These are phyloP conservation scores for Gnatocerus cornutus DNA, from an alignment of 2,888 invertebrate species.

Conservation along the genomic window DNA sequence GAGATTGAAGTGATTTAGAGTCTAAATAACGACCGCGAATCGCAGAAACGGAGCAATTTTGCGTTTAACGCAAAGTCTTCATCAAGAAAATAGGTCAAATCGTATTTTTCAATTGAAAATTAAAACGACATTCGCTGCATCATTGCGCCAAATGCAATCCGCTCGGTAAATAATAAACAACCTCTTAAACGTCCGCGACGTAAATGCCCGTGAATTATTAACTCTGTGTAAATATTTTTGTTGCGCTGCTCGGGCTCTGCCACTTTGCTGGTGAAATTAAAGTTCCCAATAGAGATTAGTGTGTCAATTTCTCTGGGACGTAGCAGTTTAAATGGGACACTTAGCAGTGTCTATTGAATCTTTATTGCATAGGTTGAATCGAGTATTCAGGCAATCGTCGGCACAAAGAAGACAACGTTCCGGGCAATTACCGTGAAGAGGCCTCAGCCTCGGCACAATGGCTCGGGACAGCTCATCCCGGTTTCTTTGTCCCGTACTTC, in stretches of 20 bases:
- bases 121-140: background rate
- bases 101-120: background rate
- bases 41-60: constrained; percentile 20
- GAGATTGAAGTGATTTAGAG: constrained; percentile 33
- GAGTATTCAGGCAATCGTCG: constrained; percentile 65
- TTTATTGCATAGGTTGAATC: constrained; percentile 64
- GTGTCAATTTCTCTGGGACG: constrained; percentile 33
- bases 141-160: background rate
- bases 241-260: background rate
- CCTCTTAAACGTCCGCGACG: background rate
- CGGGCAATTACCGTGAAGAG: constrained; percentile 63
- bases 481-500: constrained; percentile 47
- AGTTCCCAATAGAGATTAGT: constrained; percentile 38
- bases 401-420: constrained; percentile 66
- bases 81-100: constrained; percentile 11
- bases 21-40: constrained; percentile 33
- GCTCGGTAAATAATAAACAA: background rate
- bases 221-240: constrained; percentile 13
- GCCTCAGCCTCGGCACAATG: constrained; percentile 48
- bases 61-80: constrained; percentile 4
- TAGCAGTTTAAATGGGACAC: constrained; percentile 61
- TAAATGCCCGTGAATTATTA: constrained; percentile 10
- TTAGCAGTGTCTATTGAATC: constrained; percentile 62
- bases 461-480: constrained; percentile 46
- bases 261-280: constrained; percentile 25